These are phyloP conservation scores for Ooceraea biroi DNA, from an alignment of 1,140 invertebrate genomes.

Conservation along the genomic window DNA sequence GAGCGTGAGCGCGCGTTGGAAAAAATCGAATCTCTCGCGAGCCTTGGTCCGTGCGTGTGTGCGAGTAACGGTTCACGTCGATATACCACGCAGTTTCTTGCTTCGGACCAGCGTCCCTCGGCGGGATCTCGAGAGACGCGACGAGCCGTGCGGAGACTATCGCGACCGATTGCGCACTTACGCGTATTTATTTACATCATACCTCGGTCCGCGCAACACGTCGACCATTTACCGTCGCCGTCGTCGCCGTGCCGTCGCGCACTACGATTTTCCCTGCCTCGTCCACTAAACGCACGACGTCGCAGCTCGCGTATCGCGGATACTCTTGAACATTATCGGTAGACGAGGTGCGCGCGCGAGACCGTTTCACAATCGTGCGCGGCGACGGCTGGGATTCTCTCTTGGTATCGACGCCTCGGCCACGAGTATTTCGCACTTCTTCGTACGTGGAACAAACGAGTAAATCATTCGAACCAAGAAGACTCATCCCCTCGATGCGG, in stretches of 20 bases:
- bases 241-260: constrained; percentile 10
- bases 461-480: constrained; percentile 71
- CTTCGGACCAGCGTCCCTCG: neutral
- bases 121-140: neutral
- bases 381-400: constrained; percentile 38
- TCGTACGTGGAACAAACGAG: constrained; percentile 71
- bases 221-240: constrained; percentile 8
- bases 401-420: constrained; percentile 44
- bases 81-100: constrained; percentile 36
- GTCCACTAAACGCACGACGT: constrained; percentile 47
- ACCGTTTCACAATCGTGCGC: constrained; percentile 26
- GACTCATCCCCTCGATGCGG: constrained; percentile 66
- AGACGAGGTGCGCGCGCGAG: constrained; percentile 11
- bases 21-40: constrained; percentile 3
- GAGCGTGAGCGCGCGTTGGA: neutral
- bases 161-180: constrained; percentile 14
- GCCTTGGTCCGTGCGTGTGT: constrained; percentile 4
- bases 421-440: constrained; percentile 49
- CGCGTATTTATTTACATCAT: constrained; percentile 58
- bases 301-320: constrained; percentile 31
- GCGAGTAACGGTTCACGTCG: constrained; percentile 50
- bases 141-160: neutral
- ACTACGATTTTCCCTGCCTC: constrained; percentile 50
- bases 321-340: constrained; percentile 64
- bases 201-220: neutral